Percentiles rank a stretch among this genome's conserved stretches.
These are phyloP conservation scores for Alouatta palliata DNA, from an alignment of 2,113 vertebrate genomes.

Conservation along the genomic window DNA sequence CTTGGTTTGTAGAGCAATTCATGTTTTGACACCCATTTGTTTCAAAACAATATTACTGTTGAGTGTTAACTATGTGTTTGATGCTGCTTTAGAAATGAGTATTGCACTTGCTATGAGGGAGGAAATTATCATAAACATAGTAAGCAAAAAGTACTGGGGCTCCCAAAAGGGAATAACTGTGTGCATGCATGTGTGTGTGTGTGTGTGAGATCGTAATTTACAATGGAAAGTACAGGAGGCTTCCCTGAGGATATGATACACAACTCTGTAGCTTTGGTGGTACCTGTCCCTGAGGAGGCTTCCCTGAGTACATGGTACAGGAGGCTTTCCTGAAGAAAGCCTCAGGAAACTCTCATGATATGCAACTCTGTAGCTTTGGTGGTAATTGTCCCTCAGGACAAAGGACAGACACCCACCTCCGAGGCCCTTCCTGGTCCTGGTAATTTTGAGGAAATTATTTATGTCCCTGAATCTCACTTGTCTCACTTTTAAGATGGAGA, in stretches of 20 bases:
- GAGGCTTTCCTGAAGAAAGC: neutral
- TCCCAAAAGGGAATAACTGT: neutral
- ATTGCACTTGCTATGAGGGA: neutral
- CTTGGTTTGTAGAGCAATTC: neutral
- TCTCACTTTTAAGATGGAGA: neutral
- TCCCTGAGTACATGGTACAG: neutral
- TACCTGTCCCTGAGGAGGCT: too few species aligned
- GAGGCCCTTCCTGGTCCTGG: neutral
- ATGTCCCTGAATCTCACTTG: neutral
- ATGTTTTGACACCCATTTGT: neutral
- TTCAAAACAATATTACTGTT: neutral
- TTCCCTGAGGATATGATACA: neutral
- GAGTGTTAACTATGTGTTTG: neutral
- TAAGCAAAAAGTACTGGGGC: neutral
- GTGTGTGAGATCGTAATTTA: neutral
- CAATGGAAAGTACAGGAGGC: neutral
- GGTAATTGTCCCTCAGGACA: too few species aligned
- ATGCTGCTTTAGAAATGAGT: neutral
- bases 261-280: neutral
- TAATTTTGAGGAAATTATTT: neutral
- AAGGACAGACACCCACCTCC: neutral
- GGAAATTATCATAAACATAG: neutral
- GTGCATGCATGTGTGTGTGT: rapidly evolving
- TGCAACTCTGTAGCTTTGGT: neutral
- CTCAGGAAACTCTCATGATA: neutral